These are phyloP conservation scores for Sander lucioperca DNA, from an alignment of 2,113 vertebrate species.

Conservation along the genomic window DNA sequence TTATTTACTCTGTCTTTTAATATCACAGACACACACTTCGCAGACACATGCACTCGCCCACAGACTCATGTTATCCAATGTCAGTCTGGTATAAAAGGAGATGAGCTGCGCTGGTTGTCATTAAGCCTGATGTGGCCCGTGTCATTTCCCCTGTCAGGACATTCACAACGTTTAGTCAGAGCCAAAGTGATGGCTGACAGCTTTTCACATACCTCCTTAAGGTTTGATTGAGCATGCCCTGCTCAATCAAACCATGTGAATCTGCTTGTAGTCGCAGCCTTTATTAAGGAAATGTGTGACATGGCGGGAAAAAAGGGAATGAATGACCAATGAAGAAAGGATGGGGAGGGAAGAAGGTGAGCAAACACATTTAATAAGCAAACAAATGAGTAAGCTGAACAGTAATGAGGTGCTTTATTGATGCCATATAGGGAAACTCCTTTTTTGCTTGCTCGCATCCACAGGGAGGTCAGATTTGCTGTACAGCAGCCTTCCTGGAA, in stretches of 20 bases:
- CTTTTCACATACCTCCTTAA: conserved; percentile 71
- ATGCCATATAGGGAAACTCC: conserved; percentile 77
- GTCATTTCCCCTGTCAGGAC: conserved; percentile 83
- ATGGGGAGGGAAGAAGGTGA: conserved; percentile 47
- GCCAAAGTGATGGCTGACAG: conserved; percentile 81
- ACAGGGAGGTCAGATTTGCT: conserved; percentile 76
- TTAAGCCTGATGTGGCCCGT: conserved; percentile 82
- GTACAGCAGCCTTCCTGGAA: conserved; percentile 74
- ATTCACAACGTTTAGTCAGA: conserved; percentile 83
- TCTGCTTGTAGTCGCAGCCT: conserved; percentile 60
- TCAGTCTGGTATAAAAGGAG: conserved; percentile 70
- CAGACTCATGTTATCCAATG: conserved; percentile 64
- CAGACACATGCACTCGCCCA: conserved; percentile 36
- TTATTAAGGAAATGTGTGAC: conserved; percentile 62
- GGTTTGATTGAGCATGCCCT: conserved; percentile 78
- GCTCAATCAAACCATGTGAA: conserved; percentile 68
- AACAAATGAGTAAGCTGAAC: conserved; percentile 79
- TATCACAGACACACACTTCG: conserved; percentile 21
- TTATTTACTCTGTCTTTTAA: conserved; percentile 43
- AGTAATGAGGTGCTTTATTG: conserved; percentile 81
- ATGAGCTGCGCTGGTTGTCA: conserved; percentile 78
- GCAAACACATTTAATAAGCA: conserved; percentile 79
- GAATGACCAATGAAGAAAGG: conserved; percentile 48
- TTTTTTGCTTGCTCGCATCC: conserved; percentile 79
- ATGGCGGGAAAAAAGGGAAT: conserved; percentile 36